Percentiles rank a stretch among this genome's conserved stretches.
Evolutionary conservation across 30 jellyfish, hydroid and myxozoan species (phyloP).

Genomic region (Haliclystus octoradiatus): DNA sequence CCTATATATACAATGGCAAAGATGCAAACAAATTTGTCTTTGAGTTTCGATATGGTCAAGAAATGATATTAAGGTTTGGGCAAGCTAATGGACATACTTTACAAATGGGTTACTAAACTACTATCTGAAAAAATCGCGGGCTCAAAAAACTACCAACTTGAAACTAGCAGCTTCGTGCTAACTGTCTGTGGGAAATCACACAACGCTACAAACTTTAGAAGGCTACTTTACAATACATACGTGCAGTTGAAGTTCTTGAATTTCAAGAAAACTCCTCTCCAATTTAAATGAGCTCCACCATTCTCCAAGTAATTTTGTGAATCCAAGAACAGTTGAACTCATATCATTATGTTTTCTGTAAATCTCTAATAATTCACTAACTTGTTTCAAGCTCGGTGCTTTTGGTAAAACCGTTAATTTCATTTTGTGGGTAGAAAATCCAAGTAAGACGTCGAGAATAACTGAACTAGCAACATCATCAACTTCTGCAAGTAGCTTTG

Average conservation of each 20-base stretch:
- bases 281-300: slow-evolving; percentile 48
- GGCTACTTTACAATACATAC: slow-evolving; percentile 45
- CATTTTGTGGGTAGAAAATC: slow-evolving; percentile 87
- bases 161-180: too few species aligned
- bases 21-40: too few species aligned
- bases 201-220: too few species aligned
- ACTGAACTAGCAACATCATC: slow-evolving; percentile 86
- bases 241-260: slow-evolving; percentile 53
- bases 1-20: too few species aligned
- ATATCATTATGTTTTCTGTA: slow-evolving; percentile 70
- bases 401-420: slow-evolving; percentile 26
- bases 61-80: too few species aligned
- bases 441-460: slow-evolving; percentile 71
- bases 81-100: too few species aligned
- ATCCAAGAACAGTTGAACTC: slow-evolving; percentile 34
- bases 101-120: too few species aligned
- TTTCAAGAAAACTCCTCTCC: slow-evolving; percentile 19
- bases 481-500: slow-evolving; percentile 44
- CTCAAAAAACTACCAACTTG: too few species aligned
- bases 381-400: slow-evolving; percentile 43
- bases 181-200: too few species aligned
- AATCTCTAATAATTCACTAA: slow-evolving; percentile 36
- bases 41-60: too few species aligned
- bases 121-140: too few species aligned
- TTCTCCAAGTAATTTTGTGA: slow-evolving; percentile 36